Conservation (phyloP, 2,888 invertebrate species). For the Chaetoderma sp. region DNA sequence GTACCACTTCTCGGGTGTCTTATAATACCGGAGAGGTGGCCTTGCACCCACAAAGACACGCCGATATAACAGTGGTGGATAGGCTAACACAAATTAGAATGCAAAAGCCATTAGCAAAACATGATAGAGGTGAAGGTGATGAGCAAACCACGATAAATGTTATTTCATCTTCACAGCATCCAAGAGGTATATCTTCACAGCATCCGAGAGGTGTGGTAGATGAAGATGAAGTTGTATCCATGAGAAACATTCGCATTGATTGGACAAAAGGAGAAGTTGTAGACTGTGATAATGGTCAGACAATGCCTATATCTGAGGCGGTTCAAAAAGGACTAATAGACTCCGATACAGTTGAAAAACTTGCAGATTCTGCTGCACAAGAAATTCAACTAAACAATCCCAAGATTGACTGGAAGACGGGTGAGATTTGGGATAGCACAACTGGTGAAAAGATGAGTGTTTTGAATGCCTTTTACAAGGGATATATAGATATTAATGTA, state of each 20-base stretch:
- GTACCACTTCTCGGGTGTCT: too few relatives aligned
- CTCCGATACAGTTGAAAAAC: slow-evolving; percentile 76
- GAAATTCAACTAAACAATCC: slow-evolving; percentile 76
- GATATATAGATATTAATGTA: slow-evolving; percentile 51
- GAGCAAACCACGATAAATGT: too few relatives aligned
- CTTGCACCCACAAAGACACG: too few relatives aligned
- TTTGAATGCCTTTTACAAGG: slow-evolving; percentile 76
- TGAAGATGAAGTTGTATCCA: too few relatives aligned
- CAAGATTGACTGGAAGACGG: slow-evolving; percentile 82
- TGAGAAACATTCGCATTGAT: slow-evolving; percentile 44
- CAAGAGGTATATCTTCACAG: too few relatives aligned
- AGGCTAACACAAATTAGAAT: too few relatives aligned
- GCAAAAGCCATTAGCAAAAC: too few relatives aligned
- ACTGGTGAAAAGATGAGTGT: slow-evolving; percentile 84
- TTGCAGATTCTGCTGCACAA: slow-evolving; percentile 46
- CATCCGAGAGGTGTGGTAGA: too few relatives aligned
- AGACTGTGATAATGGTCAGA: slow-evolving; percentile 78
- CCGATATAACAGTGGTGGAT: too few relatives aligned
- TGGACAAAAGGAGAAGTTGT: slow-evolving; percentile 66
- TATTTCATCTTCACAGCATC: too few relatives aligned
- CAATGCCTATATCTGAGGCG: slow-evolving; percentile 84
- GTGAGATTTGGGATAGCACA: slow-evolving; percentile 69
- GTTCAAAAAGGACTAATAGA: slow-evolving; percentile 75
- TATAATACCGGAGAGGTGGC: too few relatives aligned
- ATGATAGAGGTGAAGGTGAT: too few relatives aligned